Percentiles rank a stretch among this genome's conserved stretches.
Evolutionary conservation across 2,113 vertebrate species (phyloP).

Genomic region (Malurus elegans): DNA sequence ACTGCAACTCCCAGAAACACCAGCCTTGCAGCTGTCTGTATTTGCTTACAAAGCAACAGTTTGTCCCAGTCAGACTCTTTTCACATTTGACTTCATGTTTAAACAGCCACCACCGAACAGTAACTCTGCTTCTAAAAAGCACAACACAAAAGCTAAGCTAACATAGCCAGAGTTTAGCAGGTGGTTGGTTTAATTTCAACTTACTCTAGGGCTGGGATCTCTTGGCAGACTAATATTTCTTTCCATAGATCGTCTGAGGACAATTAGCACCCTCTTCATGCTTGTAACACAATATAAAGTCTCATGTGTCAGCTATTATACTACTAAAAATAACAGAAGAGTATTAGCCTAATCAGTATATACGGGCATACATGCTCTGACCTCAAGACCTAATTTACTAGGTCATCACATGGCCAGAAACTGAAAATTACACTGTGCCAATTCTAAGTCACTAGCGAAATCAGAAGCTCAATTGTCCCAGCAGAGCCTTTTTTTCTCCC

Average conservation of each 20-base stretch:
- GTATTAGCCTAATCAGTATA: not conserved
- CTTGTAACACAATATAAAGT: slow-evolving; percentile 19
- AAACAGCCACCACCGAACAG: not conserved
- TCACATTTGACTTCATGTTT: not conserved
- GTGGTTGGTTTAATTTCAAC: not conserved
- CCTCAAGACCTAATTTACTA: not conserved
- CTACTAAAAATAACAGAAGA: not conserved
- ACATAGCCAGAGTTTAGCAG: not conserved
- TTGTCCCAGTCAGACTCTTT: not conserved
- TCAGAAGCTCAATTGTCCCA: not conserved
- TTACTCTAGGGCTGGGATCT: not conserved
- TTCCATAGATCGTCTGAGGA: not conserved
- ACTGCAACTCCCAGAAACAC: not conserved
- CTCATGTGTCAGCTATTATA: slow-evolving; percentile 17
- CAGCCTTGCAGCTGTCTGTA: not conserved
- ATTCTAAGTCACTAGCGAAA: not conserved
- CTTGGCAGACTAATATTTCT: not conserved
- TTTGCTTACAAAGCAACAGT: not conserved
- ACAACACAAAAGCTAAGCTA: not conserved
- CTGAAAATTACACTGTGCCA: not conserved
- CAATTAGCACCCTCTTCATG: not conserved
- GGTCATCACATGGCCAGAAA: not conserved
- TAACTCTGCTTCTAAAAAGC: not conserved
- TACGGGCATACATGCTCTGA: not conserved
- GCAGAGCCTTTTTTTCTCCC: not conserved